Percentiles rank a stretch among this genome's conserved stretches.
phyloP scores from a whole-genome alignment of 1,140 invertebrate species.

The Micrasema longulum region DNA sequence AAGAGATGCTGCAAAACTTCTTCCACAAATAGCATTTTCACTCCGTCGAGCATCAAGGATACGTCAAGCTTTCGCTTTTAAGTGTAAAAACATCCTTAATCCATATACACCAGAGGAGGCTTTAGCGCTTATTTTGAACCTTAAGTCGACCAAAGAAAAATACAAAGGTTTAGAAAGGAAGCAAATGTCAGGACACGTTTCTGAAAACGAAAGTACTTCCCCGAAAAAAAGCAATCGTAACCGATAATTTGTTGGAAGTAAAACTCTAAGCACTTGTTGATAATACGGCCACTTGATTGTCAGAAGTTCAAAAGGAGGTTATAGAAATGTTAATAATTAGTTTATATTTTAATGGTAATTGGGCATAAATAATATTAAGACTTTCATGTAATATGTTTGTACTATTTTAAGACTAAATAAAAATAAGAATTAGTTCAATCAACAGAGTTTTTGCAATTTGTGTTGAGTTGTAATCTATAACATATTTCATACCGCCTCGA shows the following conservation, averaged over 20 bases:
- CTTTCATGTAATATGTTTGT: too few species aligned
- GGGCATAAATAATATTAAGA: too few species aligned
- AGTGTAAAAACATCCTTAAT: neutral
- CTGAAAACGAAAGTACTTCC: too few species aligned
- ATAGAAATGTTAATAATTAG: too few species aligned
- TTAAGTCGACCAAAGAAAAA: neutral
- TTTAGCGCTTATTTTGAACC: neutral
- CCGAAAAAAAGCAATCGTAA: neutral
- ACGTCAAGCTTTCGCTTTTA: neutral
- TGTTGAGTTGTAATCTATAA: too few species aligned
- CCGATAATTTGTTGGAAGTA: slow-evolving; percentile 1
- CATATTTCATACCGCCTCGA: neutral
- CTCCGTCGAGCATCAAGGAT: too few species aligned
- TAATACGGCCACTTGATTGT: neutral
- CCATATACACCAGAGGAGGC: slow-evolving; percentile 2
- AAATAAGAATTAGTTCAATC: too few species aligned
- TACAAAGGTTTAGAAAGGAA: neutral
- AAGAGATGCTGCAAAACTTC: neutral
- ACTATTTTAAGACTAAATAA: too few species aligned
- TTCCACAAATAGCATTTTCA: slow-evolving; percentile 3
- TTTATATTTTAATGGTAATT: too few species aligned
- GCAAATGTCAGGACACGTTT: neutral
- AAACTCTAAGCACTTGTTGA: neutral
- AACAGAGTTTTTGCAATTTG: too few species aligned
- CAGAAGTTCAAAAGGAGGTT: too few species aligned